Evolutionary conservation across 2,797 vertebrate species (phyloP).

Genomic region (Halcyon badia): DNA sequence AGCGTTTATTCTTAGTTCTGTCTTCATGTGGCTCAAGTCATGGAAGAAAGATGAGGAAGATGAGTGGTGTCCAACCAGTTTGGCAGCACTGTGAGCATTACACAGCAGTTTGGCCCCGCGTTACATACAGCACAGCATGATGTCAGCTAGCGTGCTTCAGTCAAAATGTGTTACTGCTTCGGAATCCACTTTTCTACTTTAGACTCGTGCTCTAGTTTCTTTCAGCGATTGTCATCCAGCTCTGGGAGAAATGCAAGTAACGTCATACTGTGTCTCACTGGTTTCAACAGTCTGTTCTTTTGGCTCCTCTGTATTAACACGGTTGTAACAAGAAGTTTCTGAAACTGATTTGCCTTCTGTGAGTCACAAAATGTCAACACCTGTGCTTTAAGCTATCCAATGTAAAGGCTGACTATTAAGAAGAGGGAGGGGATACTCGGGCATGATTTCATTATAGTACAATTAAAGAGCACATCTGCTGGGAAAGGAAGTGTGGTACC

Average conservation of each 20-base stretch:
- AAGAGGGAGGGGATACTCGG: not conserved
- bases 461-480: constrained; percentile 5
- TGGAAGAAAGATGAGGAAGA: not conserved
- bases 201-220: not conserved
- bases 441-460: constrained; percentile 1
- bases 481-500: constrained; percentile 43
- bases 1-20: not conserved
- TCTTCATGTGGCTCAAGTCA: not conserved
- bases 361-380: constrained; percentile 3
- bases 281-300: not conserved
- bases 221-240: not conserved
- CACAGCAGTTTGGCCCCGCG: not conserved
- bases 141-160: not conserved
- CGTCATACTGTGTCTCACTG: not conserved
- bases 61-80: not conserved
- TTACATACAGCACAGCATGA: not conserved
- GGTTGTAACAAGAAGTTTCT: not conserved
- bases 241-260: not conserved
- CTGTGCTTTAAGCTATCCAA: not conserved
- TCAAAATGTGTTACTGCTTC: not conserved
- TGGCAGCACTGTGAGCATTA: not conserved
- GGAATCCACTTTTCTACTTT: not conserved
- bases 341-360: not conserved
- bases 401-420: not conserved
- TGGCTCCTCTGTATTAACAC: not conserved